phyloP scores from a whole-genome alignment of 2,113 vertebrate species.

The Mormyrus lacerda region DNA sequence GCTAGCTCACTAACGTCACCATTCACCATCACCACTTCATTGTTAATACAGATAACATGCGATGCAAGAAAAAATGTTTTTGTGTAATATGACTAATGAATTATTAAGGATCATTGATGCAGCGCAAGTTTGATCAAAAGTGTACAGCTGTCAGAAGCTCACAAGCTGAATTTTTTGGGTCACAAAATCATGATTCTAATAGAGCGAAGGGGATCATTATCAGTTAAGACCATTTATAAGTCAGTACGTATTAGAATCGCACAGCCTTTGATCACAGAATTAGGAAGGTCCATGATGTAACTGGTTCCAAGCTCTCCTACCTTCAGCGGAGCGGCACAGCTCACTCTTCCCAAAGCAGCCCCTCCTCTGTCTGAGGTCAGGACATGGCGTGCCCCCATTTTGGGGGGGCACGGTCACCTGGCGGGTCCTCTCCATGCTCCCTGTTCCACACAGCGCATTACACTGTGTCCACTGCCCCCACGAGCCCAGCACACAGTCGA shows the following conservation, averaged over 20 bases:
- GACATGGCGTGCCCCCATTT: conserved; percentile 72
- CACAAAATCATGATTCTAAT: not conserved
- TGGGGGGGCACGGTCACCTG: conserved; percentile 68
- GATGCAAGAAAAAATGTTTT: not conserved
- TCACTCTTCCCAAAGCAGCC: conserved; percentile 70
- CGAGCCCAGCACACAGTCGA: conserved; percentile 67
- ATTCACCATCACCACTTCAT: not conserved
- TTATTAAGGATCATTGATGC: not conserved
- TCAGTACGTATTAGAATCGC: not conserved
- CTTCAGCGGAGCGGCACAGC: conserved; percentile 60
- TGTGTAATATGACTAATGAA: not conserved
- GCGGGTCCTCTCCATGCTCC: conserved; percentile 69
- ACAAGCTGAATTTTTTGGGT: not conserved
- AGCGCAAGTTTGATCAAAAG: not conserved
- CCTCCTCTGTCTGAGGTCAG: conserved; percentile 73
- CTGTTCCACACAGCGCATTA: conserved; percentile 65
- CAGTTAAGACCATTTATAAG: not conserved
- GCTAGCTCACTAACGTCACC: not conserved
- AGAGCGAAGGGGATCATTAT: not conserved
- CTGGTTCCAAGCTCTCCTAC: conserved; percentile 40
- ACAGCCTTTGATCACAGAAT: not conserved
- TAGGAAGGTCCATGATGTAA: not conserved
- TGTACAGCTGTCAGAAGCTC: not conserved
- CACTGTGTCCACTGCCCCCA: conserved; percentile 78
- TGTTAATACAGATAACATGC: not conserved